These are phyloP conservation scores for Helicoverpa armigera DNA, from an alignment of 1,140 invertebrate species.

Conservation along the genomic window DNA sequence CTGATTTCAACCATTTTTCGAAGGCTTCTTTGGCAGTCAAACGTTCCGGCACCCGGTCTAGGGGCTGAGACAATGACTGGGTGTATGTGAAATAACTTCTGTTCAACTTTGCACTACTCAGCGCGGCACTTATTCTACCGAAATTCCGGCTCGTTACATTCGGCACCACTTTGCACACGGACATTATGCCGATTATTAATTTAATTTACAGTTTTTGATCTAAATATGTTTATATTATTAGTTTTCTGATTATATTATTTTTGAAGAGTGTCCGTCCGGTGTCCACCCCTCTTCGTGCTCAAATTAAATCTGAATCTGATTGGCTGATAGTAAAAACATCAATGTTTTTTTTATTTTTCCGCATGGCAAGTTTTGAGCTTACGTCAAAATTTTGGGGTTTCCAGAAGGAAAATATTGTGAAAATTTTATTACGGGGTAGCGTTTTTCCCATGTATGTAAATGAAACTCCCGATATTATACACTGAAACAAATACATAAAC, in stretches of 20 bases:
- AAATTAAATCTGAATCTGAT: constrained; percentile 14
- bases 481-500: too few relatives aligned
- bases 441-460: too few relatives aligned
- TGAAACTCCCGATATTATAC: too few relatives aligned
- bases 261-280: neutral
- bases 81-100: constrained; percentile 87
- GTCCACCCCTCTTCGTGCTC: neutral
- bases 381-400: too few relatives aligned
- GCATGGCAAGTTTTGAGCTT: neutral
- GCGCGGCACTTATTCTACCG: constrained; percentile 68
- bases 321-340: constrained; percentile 2
- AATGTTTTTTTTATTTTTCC: neutral
- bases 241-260: neutral
- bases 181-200: constrained; percentile 64
- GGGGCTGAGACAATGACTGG: constrained; percentile 86
- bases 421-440: too few relatives aligned
- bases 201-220: neutral
- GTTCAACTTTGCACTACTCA: constrained; percentile 70
- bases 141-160: constrained; percentile 70
- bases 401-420: too few relatives aligned
- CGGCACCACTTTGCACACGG: constrained; percentile 76
- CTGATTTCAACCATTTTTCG: constrained; percentile 87
- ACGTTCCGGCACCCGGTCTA: constrained; percentile 84
- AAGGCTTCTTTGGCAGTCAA: constrained; percentile 85
- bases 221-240: neutral